phyloP scores from a whole-genome alignment of 2,888 invertebrate genomes.

The Lasioglossum leucozonium region DNA sequence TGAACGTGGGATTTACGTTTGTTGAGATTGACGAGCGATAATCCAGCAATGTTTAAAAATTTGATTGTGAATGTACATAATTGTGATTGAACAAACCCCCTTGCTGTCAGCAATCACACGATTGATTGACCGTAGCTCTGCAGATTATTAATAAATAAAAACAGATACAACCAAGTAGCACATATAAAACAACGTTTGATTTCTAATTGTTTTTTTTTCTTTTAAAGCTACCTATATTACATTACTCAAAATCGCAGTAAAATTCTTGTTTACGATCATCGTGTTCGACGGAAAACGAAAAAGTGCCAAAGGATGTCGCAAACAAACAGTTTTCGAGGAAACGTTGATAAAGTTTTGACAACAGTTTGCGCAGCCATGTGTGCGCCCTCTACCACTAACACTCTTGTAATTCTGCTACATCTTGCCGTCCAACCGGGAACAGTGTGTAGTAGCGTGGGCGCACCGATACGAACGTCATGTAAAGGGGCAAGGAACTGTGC shows the following conservation, averaged over 20 bases:
- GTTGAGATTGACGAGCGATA: too few relatives aligned
- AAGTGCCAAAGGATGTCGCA: not conserved
- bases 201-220: not conserved
- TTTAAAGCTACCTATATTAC: not conserved
- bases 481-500: not conserved
- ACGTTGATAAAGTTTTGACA: constrained; percentile 1
- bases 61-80: too few relatives aligned
- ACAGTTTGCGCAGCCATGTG: not conserved
- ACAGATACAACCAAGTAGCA: not conserved
- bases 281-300: not conserved
- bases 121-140: too few relatives aligned
- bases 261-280: not conserved
- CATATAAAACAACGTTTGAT: too few relatives aligned
- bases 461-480: not conserved
- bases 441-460: not conserved
- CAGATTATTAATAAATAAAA: not conserved
- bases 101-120: too few relatives aligned
- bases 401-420: not conserved
- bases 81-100: too few relatives aligned
- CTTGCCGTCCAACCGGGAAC: not conserved
- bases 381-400: not conserved
- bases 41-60: too few relatives aligned
- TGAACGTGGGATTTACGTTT: too few relatives aligned
- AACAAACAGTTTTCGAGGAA: constrained; percentile 6
- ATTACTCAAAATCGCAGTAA: not conserved